Conservation (phyloP, 1,140 invertebrate species). For the Drosophila pruinosa region DNA sequence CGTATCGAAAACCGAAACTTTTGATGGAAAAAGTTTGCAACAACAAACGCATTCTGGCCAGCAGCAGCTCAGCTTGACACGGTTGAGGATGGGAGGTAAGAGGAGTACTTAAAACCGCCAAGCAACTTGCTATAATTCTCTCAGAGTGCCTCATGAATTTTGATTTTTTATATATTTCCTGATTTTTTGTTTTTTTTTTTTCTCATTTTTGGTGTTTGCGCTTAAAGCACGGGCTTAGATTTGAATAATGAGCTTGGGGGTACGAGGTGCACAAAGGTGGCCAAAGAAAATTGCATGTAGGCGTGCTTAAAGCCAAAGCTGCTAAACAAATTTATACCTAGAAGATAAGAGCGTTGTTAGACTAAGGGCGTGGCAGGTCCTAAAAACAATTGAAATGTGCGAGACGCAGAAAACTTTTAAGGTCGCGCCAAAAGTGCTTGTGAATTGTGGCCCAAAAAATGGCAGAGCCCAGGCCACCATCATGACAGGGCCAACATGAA, state of each 20-base stretch:
- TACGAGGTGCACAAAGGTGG: slow-evolving; percentile 35
- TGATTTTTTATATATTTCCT: slow-evolving; percentile 44
- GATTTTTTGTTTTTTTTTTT: slow-evolving; percentile 14
- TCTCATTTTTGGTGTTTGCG: background rate
- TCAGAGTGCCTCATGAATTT: slow-evolving; percentile 73
- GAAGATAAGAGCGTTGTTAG: slow-evolving; percentile 30
- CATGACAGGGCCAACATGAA: slow-evolving; percentile 36
- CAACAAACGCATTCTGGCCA: slow-evolving; percentile 72
- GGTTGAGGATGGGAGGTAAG: background rate
- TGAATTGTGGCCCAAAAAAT: slow-evolving; percentile 19
- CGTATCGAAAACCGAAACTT: slow-evolving; percentile 79
- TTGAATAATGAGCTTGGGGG: slow-evolving; percentile 65
- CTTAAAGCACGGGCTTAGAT: slow-evolving; percentile 61
- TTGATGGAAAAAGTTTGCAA: slow-evolving; percentile 81
- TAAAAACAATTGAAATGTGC: slow-evolving; percentile 48
- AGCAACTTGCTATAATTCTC: slow-evolving; percentile 74
- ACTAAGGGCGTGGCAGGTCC: background rate
- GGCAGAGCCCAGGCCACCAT: background rate
- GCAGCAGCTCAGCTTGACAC: background rate
- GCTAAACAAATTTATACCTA: slow-evolving; percentile 38
- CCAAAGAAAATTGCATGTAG: slow-evolving; percentile 28
- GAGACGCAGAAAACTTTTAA: slow-evolving; percentile 38
- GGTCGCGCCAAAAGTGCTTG: background rate
- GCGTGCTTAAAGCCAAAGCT: slow-evolving; percentile 32
- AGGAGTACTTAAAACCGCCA: slow-evolving; percentile 50